phyloP scores from a whole-genome alignment of 2,888 invertebrate species.

The Alviniconcha strummeri region DNA sequence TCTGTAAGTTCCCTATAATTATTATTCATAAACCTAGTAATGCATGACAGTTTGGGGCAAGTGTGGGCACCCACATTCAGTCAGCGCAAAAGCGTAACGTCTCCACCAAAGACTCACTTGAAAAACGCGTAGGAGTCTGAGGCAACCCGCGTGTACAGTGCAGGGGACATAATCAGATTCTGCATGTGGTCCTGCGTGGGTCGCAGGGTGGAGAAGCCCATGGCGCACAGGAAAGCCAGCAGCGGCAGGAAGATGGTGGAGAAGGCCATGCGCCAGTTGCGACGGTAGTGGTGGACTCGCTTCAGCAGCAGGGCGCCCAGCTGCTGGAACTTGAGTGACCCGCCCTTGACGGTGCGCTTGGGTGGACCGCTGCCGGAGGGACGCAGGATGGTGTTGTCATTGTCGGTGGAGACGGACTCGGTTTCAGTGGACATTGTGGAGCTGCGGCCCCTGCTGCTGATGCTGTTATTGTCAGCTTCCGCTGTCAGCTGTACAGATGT shows the following conservation, averaged over 20 bases:
- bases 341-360: slow-evolving; percentile 52
- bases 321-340: slow-evolving; percentile 50
- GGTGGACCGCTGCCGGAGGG: slow-evolving; percentile 60
- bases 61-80: no score
- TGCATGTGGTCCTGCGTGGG: slow-evolving; percentile 60
- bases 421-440: slow-evolving; percentile 6
- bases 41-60: no score
- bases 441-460: slow-evolving; percentile 2
- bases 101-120: slow-evolving; percentile 50
- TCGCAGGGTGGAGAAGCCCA: slow-evolving; percentile 69
- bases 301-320: slow-evolving; percentile 68
- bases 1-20: no score
- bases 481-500: slow-evolving; percentile 65
- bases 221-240: slow-evolving; percentile 69
- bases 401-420: slow-evolving; percentile 13
- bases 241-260: slow-evolving; percentile 71
- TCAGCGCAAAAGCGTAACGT: no score
- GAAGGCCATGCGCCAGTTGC: slow-evolving; percentile 69
- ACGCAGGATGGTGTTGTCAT: slow-evolving; percentile 54
- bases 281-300: slow-evolving; percentile 70
- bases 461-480: slow-evolving; percentile 51
- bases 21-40: no score
- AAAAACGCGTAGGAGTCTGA: slow-evolving; percentile 63
- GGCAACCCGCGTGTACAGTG: slow-evolving; percentile 71
- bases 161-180: slow-evolving; percentile 65